Base-by-base conservation (phyloP, 2,797 vertebrate genomes). In the Enoplosus armatus region DNA sequence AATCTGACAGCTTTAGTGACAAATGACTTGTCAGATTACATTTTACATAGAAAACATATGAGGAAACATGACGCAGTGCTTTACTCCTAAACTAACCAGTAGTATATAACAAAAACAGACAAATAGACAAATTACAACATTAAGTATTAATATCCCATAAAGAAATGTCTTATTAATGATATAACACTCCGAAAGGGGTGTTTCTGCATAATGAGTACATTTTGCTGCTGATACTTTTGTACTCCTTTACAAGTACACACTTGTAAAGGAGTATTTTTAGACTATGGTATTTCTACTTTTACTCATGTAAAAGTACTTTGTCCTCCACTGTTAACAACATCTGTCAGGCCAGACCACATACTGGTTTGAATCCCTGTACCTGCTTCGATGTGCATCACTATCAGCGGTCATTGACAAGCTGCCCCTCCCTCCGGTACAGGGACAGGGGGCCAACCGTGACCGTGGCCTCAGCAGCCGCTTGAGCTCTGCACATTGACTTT, bases 361-460 rank as follows among this genome's bases (percentile, higher is more conserved):
- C 9, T n/a, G 31, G 31, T 14, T 59, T 61, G 18, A 29, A 7
- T 61, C 33, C 26, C 5, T 24, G 26, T 12, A 27, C 26, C 11
- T 27, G 9, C n/a, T 16, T 16, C 0, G 0, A 7, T 56, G 51
- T 45, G 8, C 68, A 59, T 65, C 24, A 24, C 18, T 51, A 24
- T 79, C 55, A 62, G 7, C 1, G 10, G n/a, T 54, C 55, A 48
- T 35, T 29, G 14, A 45, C 37, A 73, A 0, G 45, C 60, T 5
- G 51, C 56, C 16, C 55, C 71, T 47, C 54, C 76, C 48, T 22
- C 11, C 12, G 31, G 1, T 50, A 11, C 8, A 7, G n/a, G 29
- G 8, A 27, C 11, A 10, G 31, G 51, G 58, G 8, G 35, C 1
- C 22, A 66, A 24, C 83, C 79, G 84, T 91, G 87, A 88, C 88